Base-by-base conservation (phyloP, 2,797 vertebrate genomes). In the Falco naumanni region DNA sequence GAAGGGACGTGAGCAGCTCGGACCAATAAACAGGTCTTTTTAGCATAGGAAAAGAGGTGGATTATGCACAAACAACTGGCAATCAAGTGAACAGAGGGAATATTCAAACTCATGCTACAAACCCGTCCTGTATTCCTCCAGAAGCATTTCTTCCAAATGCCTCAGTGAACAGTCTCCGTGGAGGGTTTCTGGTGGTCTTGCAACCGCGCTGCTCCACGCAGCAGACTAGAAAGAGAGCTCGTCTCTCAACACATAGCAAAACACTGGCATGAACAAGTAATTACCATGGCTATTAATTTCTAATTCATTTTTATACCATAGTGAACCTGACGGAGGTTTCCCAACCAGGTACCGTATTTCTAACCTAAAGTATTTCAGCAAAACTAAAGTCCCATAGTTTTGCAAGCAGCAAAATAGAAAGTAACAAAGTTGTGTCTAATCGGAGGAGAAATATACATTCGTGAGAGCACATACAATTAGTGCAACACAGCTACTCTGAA, bases 261-360 rank as follows among this genome's bases (percentile, higher is more conserved):
- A 61, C 93, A 76, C 79, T 28, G 64, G 79, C 86, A 71, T 57
- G 14, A 88, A 89, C 64, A 43, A 59, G 61, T 63, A 56, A 89
- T 96, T 79, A 85, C 92, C 92, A 97, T 96, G 97, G 97, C 95
- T 97, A 94, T 97, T 94, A 66, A 72, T 77, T 95, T 95, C 96
- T 95, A 94, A 37, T 83, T 96, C 54, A n/a, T 79, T 85, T 71
- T 83, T 64, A 90, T 87, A 92, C 65, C 84, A 25, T 45, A 91
- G 76, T 0, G 43, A 87, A 72, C 81, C 87, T 15, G 74, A 37
- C 47, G 0, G 59, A 83, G 72, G 21, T 28, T 83, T 70, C 82
- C 51, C 66, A 41, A 93, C 82, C 96, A 93, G 75, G 50, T 21
- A 28, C 56, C 3, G 0, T n/a, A 70, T 68, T 92, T 53, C 95